Percentiles rank a stretch among this genome's conserved stretches.
Conservation (phyloP, 37 sponge, comb jelly and placozoan genomes). For the Halichondria panicea region DNA sequence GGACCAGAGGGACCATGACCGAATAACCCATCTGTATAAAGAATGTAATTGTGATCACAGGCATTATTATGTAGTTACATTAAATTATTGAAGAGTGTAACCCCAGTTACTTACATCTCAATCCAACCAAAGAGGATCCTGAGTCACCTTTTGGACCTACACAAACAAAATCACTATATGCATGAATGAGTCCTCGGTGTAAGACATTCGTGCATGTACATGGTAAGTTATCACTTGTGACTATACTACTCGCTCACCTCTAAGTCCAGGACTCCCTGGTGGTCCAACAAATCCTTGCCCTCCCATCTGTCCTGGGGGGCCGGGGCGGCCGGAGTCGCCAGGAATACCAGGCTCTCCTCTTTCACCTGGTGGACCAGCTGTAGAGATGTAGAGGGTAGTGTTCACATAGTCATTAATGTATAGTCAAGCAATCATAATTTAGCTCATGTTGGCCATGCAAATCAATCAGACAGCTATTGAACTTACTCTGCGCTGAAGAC, state of each 20-base stretch:
- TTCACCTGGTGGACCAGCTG: not conserved
- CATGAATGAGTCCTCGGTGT: too few relatives aligned
- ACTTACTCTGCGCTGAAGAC: too few relatives aligned
- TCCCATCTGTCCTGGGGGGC: not conserved
- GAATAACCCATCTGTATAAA: not conserved
- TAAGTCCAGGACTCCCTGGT: not conserved
- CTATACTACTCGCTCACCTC: not conserved
- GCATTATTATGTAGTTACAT: not conserved
- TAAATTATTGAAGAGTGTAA: too few relatives aligned
- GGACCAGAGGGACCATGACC: not conserved
- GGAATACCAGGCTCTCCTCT: not conserved
- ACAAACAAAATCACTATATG: not conserved
- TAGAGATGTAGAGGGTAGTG: too few relatives aligned
- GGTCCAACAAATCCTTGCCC: not conserved
- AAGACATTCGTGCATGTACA: too few relatives aligned
- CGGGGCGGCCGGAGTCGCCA: not conserved
- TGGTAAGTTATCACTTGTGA: too few relatives aligned
- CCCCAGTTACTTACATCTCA: too few relatives aligned
- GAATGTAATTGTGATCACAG: not conserved
- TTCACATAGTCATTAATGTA: too few relatives aligned
- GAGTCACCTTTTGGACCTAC: not conserved
- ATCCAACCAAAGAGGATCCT: too few relatives aligned
- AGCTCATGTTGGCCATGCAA: not conserved
- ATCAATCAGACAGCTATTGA: too few relatives aligned
- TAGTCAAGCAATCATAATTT: too few relatives aligned